Conservation (phyloP, 1,140 invertebrate genomes). For the Panagrolaimus sp. region DNA sequence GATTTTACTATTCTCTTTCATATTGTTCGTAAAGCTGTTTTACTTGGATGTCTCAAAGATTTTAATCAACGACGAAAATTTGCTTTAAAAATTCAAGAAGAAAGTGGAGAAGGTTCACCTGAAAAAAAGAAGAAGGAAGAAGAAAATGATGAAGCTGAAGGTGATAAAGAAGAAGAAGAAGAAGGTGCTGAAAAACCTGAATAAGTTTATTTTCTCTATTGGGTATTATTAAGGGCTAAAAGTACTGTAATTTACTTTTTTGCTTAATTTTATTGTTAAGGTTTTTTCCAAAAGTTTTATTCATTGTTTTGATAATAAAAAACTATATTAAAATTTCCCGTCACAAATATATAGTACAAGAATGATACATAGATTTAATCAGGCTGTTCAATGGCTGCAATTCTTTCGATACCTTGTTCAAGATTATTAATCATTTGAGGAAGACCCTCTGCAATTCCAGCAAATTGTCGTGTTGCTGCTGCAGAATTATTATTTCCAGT, state of each 20-base stretch:
- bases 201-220: background rate
- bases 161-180: background rate
- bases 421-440: background rate
- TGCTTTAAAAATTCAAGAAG: background rate
- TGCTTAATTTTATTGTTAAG: background rate
- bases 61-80: slow-evolving; percentile 1
- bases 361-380: no score
- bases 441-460: background rate
- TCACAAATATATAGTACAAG: no score
- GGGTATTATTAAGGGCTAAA: no score
- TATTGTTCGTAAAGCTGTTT: slow-evolving; percentile 3
- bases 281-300: no score
- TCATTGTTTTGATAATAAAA: no score
- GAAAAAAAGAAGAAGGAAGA: background rate
- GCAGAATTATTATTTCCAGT: background rate
- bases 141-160: background rate
- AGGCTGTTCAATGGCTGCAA: background rate
- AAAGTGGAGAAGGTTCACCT: background rate
- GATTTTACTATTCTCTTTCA: slow-evolving; percentile 18
- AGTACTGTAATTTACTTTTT: no score
- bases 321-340: no score
- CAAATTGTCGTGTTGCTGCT: background rate
- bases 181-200: no score
- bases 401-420: background rate
- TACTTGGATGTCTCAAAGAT: background rate